These are phyloP conservation scores for Caenorhabditis zanzibari DNA, from an alignment of 2,888 invertebrate genomes.

Conservation along the genomic window DNA sequence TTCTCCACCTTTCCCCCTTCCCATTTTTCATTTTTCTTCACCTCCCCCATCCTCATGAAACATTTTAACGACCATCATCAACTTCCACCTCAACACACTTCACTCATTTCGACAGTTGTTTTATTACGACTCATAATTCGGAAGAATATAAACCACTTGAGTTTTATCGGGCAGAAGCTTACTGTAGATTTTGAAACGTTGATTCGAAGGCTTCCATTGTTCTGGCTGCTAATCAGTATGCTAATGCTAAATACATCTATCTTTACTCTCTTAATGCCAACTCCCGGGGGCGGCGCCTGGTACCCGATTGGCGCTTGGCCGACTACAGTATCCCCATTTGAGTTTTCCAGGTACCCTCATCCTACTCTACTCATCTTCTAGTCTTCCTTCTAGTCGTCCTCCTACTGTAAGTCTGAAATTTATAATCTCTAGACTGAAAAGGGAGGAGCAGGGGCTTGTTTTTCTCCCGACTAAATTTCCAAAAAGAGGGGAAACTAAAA, in stretches of 20 bases:
- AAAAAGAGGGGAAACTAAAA: constrained; percentile 22
- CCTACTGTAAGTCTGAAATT: constrained; percentile 38
- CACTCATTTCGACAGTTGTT: constrained; percentile 47
- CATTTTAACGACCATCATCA: constrained; percentile 39
- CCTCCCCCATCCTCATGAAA: constrained; percentile 39
- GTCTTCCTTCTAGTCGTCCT: background rate
- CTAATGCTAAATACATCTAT: constrained; percentile 7
- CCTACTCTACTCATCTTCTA: constrained; percentile 33
- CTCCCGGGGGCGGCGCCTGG: constrained; percentile 36
- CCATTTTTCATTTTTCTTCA: background rate
- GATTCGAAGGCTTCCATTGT: too few species aligned
- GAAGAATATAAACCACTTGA: constrained; percentile 35
- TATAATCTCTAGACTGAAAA: too few species aligned
- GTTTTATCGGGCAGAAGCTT: background rate
- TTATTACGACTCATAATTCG: constrained; percentile 43
- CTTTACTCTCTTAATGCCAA: constrained; percentile 21
- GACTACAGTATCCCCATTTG: background rate
- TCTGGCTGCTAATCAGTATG: too few species aligned
- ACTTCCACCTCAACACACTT: constrained; percentile 11
- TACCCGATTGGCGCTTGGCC: constrained; percentile 26
- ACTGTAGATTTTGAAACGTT: too few species aligned
- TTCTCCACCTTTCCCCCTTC: background rate
- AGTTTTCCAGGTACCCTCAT: constrained; percentile 9
- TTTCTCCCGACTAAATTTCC: background rate
- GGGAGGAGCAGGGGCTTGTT: too few species aligned